A percentile compares a stretch with the other conserved stretches of the same genome.
Evolutionary conservation across 2,888 invertebrate species (phyloP).

Genomic region (Acanthosepion pharaonis): DNA sequence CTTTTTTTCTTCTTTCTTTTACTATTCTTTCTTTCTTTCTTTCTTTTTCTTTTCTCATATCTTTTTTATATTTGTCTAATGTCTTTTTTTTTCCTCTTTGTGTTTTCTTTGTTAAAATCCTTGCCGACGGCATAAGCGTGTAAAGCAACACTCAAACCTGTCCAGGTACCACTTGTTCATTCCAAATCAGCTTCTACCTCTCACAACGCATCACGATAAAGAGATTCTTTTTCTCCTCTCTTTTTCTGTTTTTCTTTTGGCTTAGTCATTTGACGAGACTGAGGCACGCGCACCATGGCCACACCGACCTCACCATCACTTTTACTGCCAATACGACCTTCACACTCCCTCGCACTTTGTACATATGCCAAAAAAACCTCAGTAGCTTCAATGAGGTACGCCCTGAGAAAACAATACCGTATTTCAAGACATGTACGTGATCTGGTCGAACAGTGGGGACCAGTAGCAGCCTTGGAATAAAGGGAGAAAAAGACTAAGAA

Average conservation of each 20-base stretch:
- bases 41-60: too few species aligned
- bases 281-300: neutral
- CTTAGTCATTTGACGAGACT: neutral
- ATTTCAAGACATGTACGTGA: constrained; percentile 21
- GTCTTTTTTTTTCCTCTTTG: neutral
- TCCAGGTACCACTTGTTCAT: neutral
- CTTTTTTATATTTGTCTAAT: neutral
- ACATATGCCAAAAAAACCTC: neutral
- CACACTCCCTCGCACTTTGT: neutral
- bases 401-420: neutral
- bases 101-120: neutral
- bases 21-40: too few species aligned
- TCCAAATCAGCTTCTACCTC: neutral
- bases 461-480: neutral
- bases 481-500: neutral
- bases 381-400: neutral
- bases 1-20: too few species aligned
- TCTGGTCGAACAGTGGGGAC: neutral
- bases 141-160: neutral
- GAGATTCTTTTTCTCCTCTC: too few species aligned
- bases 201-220: neutral
- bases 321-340: neutral
- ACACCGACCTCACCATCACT: neutral
- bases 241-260: neutral
- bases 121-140: neutral